Percentiles rank a stretch among this genome's conserved stretches.
phyloP scores from a whole-genome alignment of 2,113 vertebrate species.

The Naja naja region DNA sequence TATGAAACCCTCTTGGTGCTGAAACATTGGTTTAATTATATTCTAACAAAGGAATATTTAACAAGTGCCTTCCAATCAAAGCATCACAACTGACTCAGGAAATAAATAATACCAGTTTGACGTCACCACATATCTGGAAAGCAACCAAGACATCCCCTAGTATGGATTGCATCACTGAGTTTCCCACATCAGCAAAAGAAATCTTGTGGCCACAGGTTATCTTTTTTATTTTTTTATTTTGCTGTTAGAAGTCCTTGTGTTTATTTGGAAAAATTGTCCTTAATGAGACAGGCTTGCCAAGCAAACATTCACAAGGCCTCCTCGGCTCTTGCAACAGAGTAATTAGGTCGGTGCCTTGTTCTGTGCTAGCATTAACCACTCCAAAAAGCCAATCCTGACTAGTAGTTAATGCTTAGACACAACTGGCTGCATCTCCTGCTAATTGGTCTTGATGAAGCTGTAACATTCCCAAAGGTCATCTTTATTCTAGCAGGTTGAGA shows the following conservation, averaged over 20 bases:
- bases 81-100: slow-evolving; percentile 11
- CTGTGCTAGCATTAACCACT: slow-evolving; percentile 71
- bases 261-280: slow-evolving; percentile 61
- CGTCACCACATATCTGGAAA: slow-evolving; percentile 52
- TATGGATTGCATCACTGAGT: slow-evolving; percentile 55
- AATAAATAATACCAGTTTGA: slow-evolving; percentile 46
- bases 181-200: slow-evolving; percentile 70
- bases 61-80: slow-evolving; percentile 49
- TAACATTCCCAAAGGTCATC: slow-evolving; percentile 72
- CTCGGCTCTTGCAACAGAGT: slow-evolving; percentile 75
- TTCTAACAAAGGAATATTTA: slow-evolving; percentile 30
- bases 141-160: slow-evolving; percentile 43
- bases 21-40: slow-evolving; percentile 8
- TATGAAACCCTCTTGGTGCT: background rate
- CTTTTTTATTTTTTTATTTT: slow-evolving; percentile 43
- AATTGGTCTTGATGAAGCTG: slow-evolving; percentile 78
- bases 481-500: slow-evolving; percentile 69
- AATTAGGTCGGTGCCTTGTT: slow-evolving; percentile 80
- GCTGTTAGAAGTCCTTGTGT: slow-evolving; percentile 70
- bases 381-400: slow-evolving; percentile 73
- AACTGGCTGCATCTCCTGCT: slow-evolving; percentile 74
- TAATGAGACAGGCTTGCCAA: slow-evolving; percentile 82
- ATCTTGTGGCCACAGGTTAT: slow-evolving; percentile 73
- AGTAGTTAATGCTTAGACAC: slow-evolving; percentile 75
- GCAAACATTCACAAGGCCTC: slow-evolving; percentile 75